Base-by-base conservation (phyloP, 1,140 invertebrate species). In the Harlomillsia oculata region DNA sequence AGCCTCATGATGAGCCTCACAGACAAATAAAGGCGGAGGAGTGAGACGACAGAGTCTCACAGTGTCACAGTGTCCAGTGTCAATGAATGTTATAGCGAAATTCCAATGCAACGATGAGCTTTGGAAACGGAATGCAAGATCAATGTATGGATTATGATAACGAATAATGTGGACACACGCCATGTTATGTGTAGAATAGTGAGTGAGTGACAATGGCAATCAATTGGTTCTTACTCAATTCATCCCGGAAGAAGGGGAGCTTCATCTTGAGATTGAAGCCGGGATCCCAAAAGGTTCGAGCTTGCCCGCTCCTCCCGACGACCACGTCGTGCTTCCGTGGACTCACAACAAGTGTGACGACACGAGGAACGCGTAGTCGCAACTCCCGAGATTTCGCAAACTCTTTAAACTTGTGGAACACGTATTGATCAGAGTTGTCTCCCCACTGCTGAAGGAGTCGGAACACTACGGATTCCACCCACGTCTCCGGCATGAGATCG, bases 261-360 rank as follows among this genome's bases (percentile, higher is more conserved):
- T 66, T 66, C 37, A 66, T 45, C 43, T 64, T 64, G 34, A 66
- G 25, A 37, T 66, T 63, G 50, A 66, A 66, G 18, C 64, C 64
- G 4, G 64, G 64, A 48, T 66, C 64, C 32, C 56, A 64, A 45
- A 66, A 52, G 1, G 48, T 58, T 37, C 53, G 26, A 20, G 28
- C 26, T 21, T 18, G 30, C 1, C 52, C 51, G 18, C 39, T 57
- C n/a, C n/a, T n/a, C n/a, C n/a, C n/a, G 14, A 43, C 40, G 9
- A 18, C 40, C 6, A 40, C n/a, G 16, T 34, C n/a, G 30, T 52
- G 54, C 14, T 28, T 59, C 39, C 40, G 18, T 14, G 63, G 63
- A 21, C 53, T 39, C 18, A 65, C 20, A 5, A 62, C 13, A 39
- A 52, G 20, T 4, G 28, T 14, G 1, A 51, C 50, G 1, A 56